phyloP scores from a whole-genome alignment of 2,888 invertebrate genomes.

The Platerodrilus igneus region DNA sequence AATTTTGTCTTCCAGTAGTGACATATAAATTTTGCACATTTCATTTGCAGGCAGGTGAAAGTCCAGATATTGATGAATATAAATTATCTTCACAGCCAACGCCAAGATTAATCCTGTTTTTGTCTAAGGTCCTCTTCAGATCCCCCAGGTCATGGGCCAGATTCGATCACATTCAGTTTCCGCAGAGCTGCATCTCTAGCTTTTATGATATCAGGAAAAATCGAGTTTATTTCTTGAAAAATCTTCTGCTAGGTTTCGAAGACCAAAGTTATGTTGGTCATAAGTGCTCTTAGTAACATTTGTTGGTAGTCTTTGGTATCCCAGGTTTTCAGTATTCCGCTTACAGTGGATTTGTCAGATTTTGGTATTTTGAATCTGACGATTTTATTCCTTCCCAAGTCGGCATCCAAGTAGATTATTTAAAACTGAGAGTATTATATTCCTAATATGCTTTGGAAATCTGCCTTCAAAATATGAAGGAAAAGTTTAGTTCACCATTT shows the following conservation, averaged over 20 bases:
- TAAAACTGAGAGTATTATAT: background rate
- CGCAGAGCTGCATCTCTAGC: background rate
- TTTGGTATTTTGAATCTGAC: background rate
- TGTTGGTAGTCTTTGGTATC: background rate
- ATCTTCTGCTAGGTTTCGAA: background rate
- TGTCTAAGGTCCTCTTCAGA: background rate
- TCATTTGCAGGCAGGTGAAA: too few species aligned
- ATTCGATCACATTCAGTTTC: background rate
- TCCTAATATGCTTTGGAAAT: too few species aligned
- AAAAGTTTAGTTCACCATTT: too few species aligned
- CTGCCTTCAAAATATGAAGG: too few species aligned
- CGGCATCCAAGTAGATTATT: background rate
- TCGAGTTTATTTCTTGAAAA: background rate
- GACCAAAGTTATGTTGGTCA: background rate
- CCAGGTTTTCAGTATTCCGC: conserved; percentile 1
- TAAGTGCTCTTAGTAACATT: background rate
- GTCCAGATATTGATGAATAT: too few species aligned
- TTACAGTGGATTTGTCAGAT: background rate
- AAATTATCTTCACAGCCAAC: too few species aligned
- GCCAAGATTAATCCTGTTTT: too few species aligned
- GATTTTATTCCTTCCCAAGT: background rate
- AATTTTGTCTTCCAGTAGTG: too few species aligned
- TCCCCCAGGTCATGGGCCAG: conserved; percentile 1
- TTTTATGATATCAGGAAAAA: conserved; percentile 2
- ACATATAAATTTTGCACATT: too few species aligned